phyloP scores from a whole-genome alignment of 2,797 vertebrate species.

The Glossophaga mutica region DNA sequence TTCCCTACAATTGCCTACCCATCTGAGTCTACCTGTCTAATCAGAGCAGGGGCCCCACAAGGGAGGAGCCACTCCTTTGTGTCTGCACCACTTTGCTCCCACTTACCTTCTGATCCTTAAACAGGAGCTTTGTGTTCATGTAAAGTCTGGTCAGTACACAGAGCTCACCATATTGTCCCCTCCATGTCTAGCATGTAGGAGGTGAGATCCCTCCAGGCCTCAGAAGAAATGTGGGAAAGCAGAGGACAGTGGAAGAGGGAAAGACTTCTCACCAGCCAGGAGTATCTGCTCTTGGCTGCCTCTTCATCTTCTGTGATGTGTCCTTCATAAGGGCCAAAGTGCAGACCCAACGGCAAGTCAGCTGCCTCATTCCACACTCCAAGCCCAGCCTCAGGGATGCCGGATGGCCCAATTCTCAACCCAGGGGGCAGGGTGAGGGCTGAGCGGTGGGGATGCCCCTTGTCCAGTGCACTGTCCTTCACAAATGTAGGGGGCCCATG shows the following conservation, averaged over 20 bases:
- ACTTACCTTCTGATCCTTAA: not conserved
- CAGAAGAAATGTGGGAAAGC: not conserved
- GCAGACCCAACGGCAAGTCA: slow-evolving; percentile 83
- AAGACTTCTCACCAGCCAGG: slow-evolving; percentile 87
- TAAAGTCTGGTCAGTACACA: not conserved
- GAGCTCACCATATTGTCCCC: not conserved
- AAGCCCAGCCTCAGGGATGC: slow-evolving; percentile 85
- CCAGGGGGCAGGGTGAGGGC: slow-evolving; percentile 87
- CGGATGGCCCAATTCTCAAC: slow-evolving; percentile 85
- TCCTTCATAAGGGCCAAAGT: slow-evolving; percentile 89
- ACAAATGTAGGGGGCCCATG: slow-evolving; percentile 82
- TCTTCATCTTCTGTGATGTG: slow-evolving; percentile 82
- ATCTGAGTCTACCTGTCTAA: not conserved
- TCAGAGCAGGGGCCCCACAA: not conserved
- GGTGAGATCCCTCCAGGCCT: not conserved
- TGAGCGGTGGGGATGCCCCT: slow-evolving; percentile 82
- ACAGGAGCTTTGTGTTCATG: not conserved
- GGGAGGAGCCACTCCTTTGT: not conserved
- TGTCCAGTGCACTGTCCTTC: slow-evolving; percentile 80
- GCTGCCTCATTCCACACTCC: slow-evolving; percentile 87
- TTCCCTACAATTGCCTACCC: too few relatives aligned
- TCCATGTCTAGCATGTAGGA: too few relatives aligned
- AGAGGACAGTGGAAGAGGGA: not conserved
- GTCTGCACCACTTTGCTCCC: not conserved
- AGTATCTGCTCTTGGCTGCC: slow-evolving; percentile 83